Evolutionary conservation across 2,113 vertebrate species (phyloP).

Genomic region (Paratilapia polleni): DNA sequence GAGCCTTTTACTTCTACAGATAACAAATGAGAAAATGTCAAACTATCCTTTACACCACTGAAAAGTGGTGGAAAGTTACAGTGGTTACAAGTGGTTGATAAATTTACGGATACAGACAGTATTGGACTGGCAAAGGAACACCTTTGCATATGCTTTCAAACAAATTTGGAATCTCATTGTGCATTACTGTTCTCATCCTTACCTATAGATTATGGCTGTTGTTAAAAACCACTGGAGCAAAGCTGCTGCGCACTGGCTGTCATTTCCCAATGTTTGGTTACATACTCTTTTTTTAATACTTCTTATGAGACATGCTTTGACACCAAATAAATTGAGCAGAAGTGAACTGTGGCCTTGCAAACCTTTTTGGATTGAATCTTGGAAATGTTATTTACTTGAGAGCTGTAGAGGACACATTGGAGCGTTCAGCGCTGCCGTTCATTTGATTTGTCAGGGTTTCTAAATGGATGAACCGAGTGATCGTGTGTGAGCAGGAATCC

Average conservation of each 20-base stretch:
- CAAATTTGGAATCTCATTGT: neutral
- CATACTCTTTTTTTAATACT: neutral
- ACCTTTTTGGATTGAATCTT: constrained; percentile 31
- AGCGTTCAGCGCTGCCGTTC: neutral
- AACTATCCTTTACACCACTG: no score
- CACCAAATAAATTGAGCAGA: constrained; percentile 42
- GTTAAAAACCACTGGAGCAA: neutral
- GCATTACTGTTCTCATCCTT: neutral
- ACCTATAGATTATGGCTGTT: neutral
- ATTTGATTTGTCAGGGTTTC: constrained; percentile 44
- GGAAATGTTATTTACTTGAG: constrained; percentile 41
- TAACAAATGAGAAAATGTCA: no score
- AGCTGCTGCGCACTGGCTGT: neutral
- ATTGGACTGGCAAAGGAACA: neutral
- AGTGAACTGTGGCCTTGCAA: constrained; percentile 17
- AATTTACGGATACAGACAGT: no score
- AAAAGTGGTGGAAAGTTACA: no score
- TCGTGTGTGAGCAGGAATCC: constrained; percentile 2
- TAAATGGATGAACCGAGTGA: constrained; percentile 18
- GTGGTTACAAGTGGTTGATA: no score
- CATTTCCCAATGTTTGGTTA: constrained; percentile 8
- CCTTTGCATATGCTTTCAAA: neutral
- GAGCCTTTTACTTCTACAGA: no score
- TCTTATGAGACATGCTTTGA: constrained; percentile 23
- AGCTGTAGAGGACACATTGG: constrained; percentile 15